Conservation (phyloP, 1,140 invertebrate genomes). For the Drosophila gunungcola region DNA sequence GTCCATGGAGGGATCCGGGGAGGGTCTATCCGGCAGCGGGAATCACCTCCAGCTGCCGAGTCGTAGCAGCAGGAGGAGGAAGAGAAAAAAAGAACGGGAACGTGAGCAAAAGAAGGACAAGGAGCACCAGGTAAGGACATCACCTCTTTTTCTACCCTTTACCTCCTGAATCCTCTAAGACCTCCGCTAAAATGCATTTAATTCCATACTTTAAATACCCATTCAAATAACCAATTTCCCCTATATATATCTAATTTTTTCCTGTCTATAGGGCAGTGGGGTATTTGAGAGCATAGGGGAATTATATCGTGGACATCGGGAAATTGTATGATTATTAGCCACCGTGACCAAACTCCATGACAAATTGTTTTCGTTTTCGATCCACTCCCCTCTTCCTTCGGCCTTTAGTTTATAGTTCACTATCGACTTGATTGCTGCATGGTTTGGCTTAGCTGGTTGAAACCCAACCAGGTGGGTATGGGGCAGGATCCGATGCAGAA, state of each 20-base stretch:
- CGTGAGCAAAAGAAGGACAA: conserved; percentile 79
- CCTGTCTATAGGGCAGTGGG: too few relatives aligned
- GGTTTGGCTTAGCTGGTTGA: neutral
- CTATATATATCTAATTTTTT: too few relatives aligned
- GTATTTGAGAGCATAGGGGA: neutral
- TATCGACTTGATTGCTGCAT: neutral
- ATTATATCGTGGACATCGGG: neutral
- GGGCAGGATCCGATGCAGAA: neutral
- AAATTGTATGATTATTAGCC: neutral
- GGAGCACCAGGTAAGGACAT: conserved; percentile 54
- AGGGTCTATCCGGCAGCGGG: neutral
- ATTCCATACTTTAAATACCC: too few relatives aligned
- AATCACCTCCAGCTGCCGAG: conserved; percentile 44
- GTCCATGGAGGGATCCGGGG: conserved; percentile 11
- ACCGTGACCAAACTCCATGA: neutral
- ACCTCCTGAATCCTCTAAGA: too few relatives aligned
- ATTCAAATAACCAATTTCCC: too few relatives aligned
- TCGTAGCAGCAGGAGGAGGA: conserved; percentile 82
- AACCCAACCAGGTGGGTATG: neutral
- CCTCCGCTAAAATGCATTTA: too few relatives aligned
- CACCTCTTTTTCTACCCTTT: too few relatives aligned
- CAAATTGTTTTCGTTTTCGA: neutral
- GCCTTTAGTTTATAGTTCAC: neutral
- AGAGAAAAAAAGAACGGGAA: conserved; percentile 84
- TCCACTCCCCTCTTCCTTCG: neutral